These are phyloP conservation scores for Cebidichthys violaceus DNA, from an alignment of 2,113 vertebrate species.

Conservation along the genomic window DNA sequence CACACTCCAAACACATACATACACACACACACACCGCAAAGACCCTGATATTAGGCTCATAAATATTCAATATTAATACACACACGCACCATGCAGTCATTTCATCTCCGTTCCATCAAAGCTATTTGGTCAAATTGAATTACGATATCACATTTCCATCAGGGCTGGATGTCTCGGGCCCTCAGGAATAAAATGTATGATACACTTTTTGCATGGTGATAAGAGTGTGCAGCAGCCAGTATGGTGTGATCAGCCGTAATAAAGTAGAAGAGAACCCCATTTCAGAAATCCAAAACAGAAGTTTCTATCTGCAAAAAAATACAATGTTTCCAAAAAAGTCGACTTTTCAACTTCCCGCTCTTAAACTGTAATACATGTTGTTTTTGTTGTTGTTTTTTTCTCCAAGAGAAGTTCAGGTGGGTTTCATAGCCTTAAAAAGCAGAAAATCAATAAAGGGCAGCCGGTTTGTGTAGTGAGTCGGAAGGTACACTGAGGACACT, in stretches of 20 bases:
- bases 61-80: constrained; percentile 58
- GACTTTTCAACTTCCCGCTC: constrained; percentile 39
- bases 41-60: constrained; percentile 55
- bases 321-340: constrained; percentile 22
- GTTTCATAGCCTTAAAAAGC: constrained; percentile 64
- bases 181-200: constrained; percentile 27
- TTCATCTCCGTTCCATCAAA: constrained; percentile 55
- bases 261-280: constrained; percentile 3
- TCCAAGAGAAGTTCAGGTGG: constrained; percentile 36
- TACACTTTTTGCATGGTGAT: constrained; percentile 29
- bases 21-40: constrained; percentile 1
- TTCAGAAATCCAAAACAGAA: constrained; percentile 3
- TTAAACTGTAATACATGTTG: constrained; percentile 34
- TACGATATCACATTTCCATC: constrained; percentile 51
- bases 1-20: constrained; percentile 34
- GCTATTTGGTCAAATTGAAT: constrained; percentile 63
- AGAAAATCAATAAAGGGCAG: constrained; percentile 71
- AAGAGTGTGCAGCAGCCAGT: not conserved
- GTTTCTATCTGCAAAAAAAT: constrained; percentile 1
- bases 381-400: not conserved
- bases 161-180: constrained; percentile 14
- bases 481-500: constrained; percentile 55
- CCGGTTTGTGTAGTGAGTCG: constrained; percentile 52
- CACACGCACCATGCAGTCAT: constrained; percentile 28
- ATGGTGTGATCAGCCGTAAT: not conserved